Evolutionary conservation across 1,140 invertebrate genomes (phyloP).

Genomic region (Pachyrhynchus sulphureomaculatus): DNA sequence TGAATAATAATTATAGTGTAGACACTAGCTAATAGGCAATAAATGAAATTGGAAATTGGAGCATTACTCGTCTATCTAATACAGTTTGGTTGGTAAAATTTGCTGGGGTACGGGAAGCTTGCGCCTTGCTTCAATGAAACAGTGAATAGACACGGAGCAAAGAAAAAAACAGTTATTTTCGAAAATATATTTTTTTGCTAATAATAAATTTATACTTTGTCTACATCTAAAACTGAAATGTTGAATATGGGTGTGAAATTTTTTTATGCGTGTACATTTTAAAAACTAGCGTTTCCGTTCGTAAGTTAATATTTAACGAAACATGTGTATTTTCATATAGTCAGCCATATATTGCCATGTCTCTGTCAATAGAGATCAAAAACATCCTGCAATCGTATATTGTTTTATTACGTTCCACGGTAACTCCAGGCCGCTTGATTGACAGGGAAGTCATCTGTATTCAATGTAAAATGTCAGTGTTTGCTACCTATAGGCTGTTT

Average conservation of each 20-base stretch:
- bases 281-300: neutral
- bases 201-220: too few relatives aligned
- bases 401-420: slow-evolving; percentile 17
- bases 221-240: slow-evolving; percentile 3
- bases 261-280: neutral
- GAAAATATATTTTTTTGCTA: too few relatives aligned
- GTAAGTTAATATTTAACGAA: slow-evolving; percentile 11
- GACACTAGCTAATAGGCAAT: too few relatives aligned
- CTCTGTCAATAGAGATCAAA: slow-evolving; percentile 13
- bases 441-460: slow-evolving; percentile 31
- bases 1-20: too few relatives aligned
- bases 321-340: slow-evolving; percentile 12
- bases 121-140: too few relatives aligned
- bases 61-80: too few relatives aligned
- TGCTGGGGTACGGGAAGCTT: too few relatives aligned
- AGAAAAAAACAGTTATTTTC: too few relatives aligned
- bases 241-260: neutral
- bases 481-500: slow-evolving; percentile 28
- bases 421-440: slow-evolving; percentile 15
- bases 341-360: slow-evolving; percentile 10
- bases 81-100: too few relatives aligned
- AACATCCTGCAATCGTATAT: slow-evolving; percentile 9
- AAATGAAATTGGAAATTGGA: too few relatives aligned
- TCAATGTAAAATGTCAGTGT: slow-evolving; percentile 30
- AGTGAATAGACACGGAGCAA: too few relatives aligned